phyloP scores from a whole-genome alignment of 2,888 invertebrate species.

The Acanthacorydalis orientalis region DNA sequence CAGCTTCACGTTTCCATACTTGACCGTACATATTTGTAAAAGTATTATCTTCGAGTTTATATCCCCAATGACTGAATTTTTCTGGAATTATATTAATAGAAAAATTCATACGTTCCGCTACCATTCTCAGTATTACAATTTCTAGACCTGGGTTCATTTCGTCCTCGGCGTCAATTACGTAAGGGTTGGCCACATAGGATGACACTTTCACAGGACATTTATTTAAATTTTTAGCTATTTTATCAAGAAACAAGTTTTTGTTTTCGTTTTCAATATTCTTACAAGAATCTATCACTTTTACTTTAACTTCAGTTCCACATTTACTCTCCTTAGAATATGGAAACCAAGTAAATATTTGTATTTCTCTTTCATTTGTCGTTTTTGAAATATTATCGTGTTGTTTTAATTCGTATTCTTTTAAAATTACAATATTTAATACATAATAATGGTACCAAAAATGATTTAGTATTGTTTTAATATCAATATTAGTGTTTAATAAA shows the following conservation, averaged over 20 bases:
- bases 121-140: neutral
- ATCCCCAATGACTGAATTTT: conserved; percentile 21
- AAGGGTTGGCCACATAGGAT: neutral
- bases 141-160: conserved; percentile 1
- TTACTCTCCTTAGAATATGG: neutral
- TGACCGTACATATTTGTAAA: conserved; percentile 33
- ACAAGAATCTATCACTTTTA: no score
- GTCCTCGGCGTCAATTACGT: neutral
- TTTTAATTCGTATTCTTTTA: no score
- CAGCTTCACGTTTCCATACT: conserved; percentile 22
- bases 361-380: neutral
- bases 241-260: no score
- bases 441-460: no score
- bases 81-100: neutral
- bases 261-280: no score
- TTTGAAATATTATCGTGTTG: no score
- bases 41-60: conserved; percentile 21
- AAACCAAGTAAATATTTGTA: neutral
- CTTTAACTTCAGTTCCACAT: no score
- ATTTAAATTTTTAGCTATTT: neutral
- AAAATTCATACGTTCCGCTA: neutral
- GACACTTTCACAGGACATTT: neutral
- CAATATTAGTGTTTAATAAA: no score
- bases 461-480: no score
- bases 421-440: no score